These are phyloP conservation scores for Jacana jacana DNA, from an alignment of 2,113 vertebrate species.

Conservation along the genomic window DNA sequence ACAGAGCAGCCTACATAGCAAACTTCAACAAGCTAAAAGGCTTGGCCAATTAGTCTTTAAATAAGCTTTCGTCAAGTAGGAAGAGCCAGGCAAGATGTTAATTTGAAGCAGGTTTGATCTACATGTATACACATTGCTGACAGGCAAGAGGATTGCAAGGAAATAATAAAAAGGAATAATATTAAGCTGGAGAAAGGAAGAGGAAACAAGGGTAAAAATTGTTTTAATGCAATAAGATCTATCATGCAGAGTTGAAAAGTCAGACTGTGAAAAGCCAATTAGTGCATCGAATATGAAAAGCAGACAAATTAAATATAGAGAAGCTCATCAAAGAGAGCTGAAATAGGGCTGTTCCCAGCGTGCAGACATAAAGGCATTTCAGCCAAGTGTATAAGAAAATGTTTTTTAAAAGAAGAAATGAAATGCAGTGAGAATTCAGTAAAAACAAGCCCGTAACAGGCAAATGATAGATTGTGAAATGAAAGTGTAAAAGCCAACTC, in stretches of 20 bases:
- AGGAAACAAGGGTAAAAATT: background rate
- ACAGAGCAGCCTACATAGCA: background rate
- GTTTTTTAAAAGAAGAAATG: background rate
- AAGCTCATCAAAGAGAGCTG: conserved; percentile 29
- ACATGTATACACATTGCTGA: background rate
- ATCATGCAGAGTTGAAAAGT: background rate
- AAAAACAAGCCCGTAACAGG: background rate
- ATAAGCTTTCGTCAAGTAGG: background rate
- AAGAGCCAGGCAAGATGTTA: background rate
- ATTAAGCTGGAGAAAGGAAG: background rate
- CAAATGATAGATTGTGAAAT: background rate
- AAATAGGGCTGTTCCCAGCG: background rate
- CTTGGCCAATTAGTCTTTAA: background rate
- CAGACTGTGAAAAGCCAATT: conserved; percentile 52
- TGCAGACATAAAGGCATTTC: background rate
- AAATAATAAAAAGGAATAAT: background rate
- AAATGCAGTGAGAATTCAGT: background rate
- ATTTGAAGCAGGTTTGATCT: background rate
- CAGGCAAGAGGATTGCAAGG: background rate
- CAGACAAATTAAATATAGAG: background rate
- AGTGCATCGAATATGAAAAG: conserved; percentile 21
- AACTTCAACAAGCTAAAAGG: background rate
- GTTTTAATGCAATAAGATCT: background rate
- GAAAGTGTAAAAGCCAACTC: background rate
- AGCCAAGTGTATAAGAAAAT: background rate